Evolutionary conservation across 2,113 vertebrate species (phyloP).

Genomic region (Vireo altiloquus): DNA sequence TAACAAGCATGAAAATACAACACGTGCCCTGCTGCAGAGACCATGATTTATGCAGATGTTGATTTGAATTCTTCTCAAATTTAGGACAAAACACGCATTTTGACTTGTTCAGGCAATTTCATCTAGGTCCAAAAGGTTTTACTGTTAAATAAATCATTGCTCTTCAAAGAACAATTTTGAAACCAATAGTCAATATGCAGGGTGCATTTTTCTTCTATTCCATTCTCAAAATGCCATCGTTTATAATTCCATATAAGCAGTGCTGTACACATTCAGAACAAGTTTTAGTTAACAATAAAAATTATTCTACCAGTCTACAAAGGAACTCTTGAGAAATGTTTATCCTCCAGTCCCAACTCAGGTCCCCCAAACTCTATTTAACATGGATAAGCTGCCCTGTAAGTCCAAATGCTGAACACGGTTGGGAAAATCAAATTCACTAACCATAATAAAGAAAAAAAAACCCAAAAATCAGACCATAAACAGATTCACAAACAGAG

Average conservation of each 20-base stretch:
- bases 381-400: not conserved
- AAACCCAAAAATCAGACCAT: no score
- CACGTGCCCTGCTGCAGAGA: not conserved
- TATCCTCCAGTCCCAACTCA: not conserved
- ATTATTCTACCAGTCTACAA: not conserved
- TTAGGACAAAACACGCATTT: not conserved
- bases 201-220: not conserved
- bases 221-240: not conserved
- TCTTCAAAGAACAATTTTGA: not conserved
- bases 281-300: not conserved
- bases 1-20: no score
- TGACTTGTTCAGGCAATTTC: not conserved
- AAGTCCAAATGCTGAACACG: not conserved
- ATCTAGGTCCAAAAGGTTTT: not conserved
- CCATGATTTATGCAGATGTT: not conserved
- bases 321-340: not conserved
- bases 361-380: not conserved
- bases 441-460: not conserved
- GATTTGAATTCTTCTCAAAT: not conserved
- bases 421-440: not conserved
- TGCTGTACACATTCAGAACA: not conserved
- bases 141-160: not conserved
- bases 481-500: not conserved
- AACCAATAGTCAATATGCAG: not conserved
- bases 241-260: not conserved